Percentiles rank a stretch among this genome's conserved stretches.
Evolutionary conservation across 2,113 vertebrate species (phyloP).

Genomic region (Opisthocomus hoazin): DNA sequence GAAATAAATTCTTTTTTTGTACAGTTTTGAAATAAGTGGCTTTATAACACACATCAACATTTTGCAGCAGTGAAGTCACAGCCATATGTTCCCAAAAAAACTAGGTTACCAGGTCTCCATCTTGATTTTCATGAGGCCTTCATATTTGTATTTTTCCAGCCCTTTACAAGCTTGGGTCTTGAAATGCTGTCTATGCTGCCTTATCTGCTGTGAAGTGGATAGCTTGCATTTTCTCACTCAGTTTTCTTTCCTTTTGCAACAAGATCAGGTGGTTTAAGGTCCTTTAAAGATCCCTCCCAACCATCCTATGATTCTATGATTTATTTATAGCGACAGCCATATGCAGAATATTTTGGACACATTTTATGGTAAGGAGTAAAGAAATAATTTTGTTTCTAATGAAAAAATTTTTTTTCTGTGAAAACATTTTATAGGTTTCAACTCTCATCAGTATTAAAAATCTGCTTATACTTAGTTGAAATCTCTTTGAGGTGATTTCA

Average conservation of each 20-base stretch:
- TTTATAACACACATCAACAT: background rate
- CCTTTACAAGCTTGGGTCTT: background rate
- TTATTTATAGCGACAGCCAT: background rate
- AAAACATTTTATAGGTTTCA: background rate
- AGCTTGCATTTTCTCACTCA: background rate
- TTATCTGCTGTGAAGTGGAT: background rate
- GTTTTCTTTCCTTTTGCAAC: background rate
- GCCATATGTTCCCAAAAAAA: background rate
- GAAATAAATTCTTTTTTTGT: background rate
- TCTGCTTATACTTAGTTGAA: background rate
- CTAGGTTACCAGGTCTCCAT: background rate
- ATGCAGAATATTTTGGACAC: background rate
- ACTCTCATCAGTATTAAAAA: background rate
- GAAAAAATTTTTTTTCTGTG: background rate
- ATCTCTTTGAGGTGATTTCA: background rate
- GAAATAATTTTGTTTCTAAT: background rate
- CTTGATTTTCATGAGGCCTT: background rate
- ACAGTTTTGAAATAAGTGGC: background rate
- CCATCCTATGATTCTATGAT: background rate
- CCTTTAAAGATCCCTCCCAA: background rate
- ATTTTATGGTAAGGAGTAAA: background rate
- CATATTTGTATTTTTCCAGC: background rate
- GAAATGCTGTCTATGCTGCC: background rate
- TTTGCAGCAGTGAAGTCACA: background rate
- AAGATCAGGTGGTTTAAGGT: background rate